Conservation (phyloP, 2,888 invertebrate species). For the Antitype chi region DNA sequence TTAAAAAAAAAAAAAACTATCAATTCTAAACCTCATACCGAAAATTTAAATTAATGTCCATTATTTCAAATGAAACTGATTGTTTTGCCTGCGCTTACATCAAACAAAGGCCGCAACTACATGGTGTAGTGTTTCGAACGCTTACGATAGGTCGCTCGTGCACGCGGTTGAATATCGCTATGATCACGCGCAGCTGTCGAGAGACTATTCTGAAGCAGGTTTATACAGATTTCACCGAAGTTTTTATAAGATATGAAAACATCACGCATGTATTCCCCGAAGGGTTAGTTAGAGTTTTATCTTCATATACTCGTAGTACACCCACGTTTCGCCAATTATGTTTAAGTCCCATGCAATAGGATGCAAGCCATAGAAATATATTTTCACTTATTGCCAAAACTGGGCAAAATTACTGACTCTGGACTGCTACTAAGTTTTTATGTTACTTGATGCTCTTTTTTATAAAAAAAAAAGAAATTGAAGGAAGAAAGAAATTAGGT, state of each 20-base stretch:
- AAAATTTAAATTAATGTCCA: neutral
- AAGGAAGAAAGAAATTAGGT: neutral
- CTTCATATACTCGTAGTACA: neutral
- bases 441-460: too few species aligned
- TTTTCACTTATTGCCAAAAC: too few species aligned
- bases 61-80: too few species aligned
- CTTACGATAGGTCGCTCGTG: slow-evolving; percentile 69
- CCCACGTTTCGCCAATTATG: neutral
- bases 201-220: slow-evolving; percentile 26
- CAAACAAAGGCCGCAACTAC: slow-evolving; percentile 43
- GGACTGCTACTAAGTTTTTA: neutral
- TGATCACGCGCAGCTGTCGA: slow-evolving; percentile 67
- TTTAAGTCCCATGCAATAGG: neutral
- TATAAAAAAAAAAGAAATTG: neutral
- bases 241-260: neutral
- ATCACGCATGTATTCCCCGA: neutral
- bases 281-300: too few species aligned
- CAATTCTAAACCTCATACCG: neutral
- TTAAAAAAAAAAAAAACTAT: too few species aligned
- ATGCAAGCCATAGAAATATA: too few species aligned
- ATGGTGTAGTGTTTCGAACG: slow-evolving; percentile 39
- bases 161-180: slow-evolving; percentile 72
- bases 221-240: neutral
- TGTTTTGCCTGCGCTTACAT: slow-evolving; percentile 10
- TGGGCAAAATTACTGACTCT: too few species aligned